phyloP scores from a whole-genome alignment of 2,888 invertebrate species.

The Drosophila kanekoi region DNA sequence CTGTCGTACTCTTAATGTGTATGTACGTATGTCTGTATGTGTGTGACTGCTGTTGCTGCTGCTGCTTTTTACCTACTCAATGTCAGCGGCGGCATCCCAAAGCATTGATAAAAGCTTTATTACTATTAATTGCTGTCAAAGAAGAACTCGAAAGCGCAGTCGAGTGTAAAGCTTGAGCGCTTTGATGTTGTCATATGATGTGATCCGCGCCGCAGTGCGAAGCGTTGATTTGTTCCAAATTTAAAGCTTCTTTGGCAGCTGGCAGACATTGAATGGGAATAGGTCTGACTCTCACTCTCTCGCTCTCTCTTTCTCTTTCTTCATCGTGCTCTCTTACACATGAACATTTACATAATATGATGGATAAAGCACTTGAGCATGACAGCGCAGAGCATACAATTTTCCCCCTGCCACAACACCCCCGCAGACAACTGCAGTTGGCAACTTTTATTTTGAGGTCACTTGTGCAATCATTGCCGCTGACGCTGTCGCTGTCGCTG shows the following conservation, averaged over 20 bases:
- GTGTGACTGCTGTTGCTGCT: not conserved
- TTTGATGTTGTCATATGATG: conserved; percentile 40
- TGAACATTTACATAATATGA: conserved; percentile 39
- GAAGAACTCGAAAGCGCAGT: conserved; percentile 35
- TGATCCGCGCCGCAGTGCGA: conserved; percentile 13
- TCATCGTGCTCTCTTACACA: not conserved
- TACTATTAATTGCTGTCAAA: conserved; percentile 54
- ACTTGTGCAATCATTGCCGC: conserved; percentile 53
- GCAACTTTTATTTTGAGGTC: conserved; percentile 50
- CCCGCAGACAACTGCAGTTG: conserved; percentile 31
- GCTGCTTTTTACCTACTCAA: conserved; percentile 34
- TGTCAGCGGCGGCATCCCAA: conserved; percentile 39
- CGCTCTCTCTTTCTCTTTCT: not conserved
- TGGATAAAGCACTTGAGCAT: conserved; percentile 47
- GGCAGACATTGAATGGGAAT: not conserved
- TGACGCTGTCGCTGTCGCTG: not conserved
- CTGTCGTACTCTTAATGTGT: conserved; percentile 1
- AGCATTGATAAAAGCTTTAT: conserved; percentile 61
- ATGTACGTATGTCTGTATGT: too few species aligned
- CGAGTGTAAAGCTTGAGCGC: conserved; percentile 31
- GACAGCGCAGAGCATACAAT: conserved; percentile 21
- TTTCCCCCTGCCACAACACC: not conserved
- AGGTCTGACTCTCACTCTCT: not conserved
- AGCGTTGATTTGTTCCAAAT: conserved; percentile 25
- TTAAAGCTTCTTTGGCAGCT: conserved; percentile 11